These are phyloP conservation scores for Aphaenogaster rudis DNA, from an alignment of 1,140 invertebrate species.

Conservation along the genomic window DNA sequence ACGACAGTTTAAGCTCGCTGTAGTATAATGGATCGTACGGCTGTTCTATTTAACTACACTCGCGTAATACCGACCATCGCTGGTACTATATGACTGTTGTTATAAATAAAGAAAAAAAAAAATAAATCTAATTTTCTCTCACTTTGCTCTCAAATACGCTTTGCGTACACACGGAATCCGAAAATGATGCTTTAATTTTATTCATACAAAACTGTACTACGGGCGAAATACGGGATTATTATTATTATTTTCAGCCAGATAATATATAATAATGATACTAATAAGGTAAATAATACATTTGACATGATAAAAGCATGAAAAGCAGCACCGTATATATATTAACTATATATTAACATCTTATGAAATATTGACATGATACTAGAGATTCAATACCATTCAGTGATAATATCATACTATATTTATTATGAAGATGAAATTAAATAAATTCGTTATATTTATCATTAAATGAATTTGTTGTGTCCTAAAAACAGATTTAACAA, in stretches of 20 bases:
- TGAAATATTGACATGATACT: background rate
- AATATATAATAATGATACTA: slow-evolving; percentile 11
- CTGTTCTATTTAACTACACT: slow-evolving; percentile 65
- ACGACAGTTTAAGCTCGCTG: slow-evolving; percentile 69
- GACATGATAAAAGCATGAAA: background rate
- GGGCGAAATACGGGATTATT: background rate
- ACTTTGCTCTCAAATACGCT: slow-evolving; percentile 19
- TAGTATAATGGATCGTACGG: slow-evolving; percentile 66
- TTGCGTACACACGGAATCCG: background rate
- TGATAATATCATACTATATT: background rate
- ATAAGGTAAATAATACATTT: slow-evolving; percentile 18
- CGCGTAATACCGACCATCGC: slow-evolving; percentile 40
- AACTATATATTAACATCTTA: background rate
- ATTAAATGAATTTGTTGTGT: background rate
- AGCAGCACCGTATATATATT: background rate
- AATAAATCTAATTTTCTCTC: slow-evolving; percentile 58
- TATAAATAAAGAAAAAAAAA: slow-evolving; percentile 55
- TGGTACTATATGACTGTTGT: background rate
- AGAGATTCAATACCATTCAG: background rate
- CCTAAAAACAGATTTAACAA: background rate
- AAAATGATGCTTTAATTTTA: slow-evolving; percentile 10
- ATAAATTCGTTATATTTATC: background rate
- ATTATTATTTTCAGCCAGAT: background rate
- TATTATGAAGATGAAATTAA: background rate
- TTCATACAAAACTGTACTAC: background rate